phyloP scores from a whole-genome alignment of 2,113 vertebrate species.

The Actinemys pallida region DNA sequence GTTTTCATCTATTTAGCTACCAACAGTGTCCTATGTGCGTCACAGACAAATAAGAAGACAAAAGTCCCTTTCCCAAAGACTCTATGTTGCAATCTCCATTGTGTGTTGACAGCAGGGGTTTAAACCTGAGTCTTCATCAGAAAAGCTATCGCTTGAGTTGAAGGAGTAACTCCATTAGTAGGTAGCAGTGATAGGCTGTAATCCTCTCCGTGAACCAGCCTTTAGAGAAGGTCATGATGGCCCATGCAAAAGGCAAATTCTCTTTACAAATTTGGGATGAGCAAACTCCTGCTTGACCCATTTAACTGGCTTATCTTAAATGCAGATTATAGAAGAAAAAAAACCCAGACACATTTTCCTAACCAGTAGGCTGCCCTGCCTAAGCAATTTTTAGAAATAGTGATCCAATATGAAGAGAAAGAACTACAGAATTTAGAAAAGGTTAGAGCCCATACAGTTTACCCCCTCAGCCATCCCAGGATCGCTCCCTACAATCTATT shows the following conservation, averaged over 20 bases:
- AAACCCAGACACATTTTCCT: not conserved
- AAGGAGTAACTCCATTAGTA: not conserved
- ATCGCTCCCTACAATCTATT: accelerated
- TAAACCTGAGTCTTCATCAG: not conserved
- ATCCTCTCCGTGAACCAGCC: not conserved
- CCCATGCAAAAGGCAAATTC: not conserved
- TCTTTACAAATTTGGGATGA: not conserved
- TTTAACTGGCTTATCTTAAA: not conserved
- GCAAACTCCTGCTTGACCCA: not conserved
- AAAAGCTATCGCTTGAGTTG: not conserved
- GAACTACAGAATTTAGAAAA: accelerated
- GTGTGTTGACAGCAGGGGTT: not conserved
- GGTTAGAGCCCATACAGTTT: not conserved
- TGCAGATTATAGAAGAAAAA: not conserved
- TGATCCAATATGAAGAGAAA: accelerated
- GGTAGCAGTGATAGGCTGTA: not conserved
- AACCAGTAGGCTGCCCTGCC: not conserved
- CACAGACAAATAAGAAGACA: not conserved
- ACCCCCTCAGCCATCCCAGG: not conserved
- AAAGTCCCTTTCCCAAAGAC: not conserved
- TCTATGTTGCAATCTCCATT: not conserved
- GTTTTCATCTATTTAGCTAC: not conserved
- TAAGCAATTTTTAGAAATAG: not conserved
- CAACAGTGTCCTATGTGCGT: accelerated
- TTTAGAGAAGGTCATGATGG: not conserved